phyloP scores from a whole-genome alignment of 1,140 invertebrate genomes.

The Panagrolaimus sp. region DNA sequence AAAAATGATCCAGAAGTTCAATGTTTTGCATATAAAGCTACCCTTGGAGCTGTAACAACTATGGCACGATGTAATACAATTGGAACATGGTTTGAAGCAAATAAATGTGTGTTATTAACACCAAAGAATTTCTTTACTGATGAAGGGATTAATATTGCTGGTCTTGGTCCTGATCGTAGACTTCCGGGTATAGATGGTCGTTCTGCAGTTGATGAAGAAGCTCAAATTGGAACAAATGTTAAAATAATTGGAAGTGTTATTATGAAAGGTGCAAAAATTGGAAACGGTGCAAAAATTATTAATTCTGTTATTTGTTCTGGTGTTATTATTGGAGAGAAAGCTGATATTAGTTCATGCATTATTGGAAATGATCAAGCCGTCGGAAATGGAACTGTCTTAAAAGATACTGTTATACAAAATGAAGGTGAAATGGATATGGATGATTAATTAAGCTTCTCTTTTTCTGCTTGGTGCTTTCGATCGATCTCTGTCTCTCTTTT shows the following conservation, averaged over 20 bases:
- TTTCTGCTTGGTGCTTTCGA: no score
- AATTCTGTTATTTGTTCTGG: constrained; percentile 16
- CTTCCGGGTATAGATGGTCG: neutral
- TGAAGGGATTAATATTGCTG: constrained; percentile 13
- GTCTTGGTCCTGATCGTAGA: constrained; percentile 8
- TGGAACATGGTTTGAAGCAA: constrained; percentile 42
- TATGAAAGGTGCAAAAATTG: constrained; percentile 19
- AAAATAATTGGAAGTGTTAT: constrained; percentile 17
- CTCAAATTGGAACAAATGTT: constrained; percentile 3
- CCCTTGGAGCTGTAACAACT: constrained; percentile 17
- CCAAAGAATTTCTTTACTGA: constrained; percentile 5
- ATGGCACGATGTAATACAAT: constrained; percentile 42
- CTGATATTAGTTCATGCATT: constrained; percentile 10
- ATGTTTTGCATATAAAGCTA: constrained; percentile 32
- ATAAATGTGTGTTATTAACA: constrained; percentile 22
- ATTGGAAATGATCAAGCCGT: constrained; percentile 13
- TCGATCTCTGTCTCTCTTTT: no score
- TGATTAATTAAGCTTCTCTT: neutral
- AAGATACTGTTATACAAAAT: neutral
- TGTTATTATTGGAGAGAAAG: constrained; percentile 20
- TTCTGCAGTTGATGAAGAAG: constrained; percentile 15
- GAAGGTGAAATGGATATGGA: constrained; percentile 22
- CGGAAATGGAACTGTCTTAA: constrained; percentile 12
- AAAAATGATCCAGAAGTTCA: constrained; percentile 6
- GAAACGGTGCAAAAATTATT: constrained; percentile 3